A percentile compares a stretch with the other conserved stretches of the same genome.
Conservation (phyloP, 1,140 invertebrate species). For the Drosophila nigromelanica region DNA sequence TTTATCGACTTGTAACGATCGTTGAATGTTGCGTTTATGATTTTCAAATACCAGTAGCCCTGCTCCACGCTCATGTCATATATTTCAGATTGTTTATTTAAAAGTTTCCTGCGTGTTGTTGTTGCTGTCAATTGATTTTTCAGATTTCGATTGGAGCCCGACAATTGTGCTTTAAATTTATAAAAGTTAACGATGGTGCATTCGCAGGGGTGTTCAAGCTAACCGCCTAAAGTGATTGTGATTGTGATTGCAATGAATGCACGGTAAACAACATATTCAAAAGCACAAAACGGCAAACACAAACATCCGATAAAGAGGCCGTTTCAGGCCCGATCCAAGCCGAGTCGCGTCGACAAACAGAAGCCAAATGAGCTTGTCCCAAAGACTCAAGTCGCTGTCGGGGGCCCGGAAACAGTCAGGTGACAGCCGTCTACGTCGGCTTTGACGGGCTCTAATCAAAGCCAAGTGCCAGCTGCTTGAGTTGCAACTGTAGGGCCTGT, state of each 20-base stretch:
- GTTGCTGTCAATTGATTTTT: constrained; percentile 57
- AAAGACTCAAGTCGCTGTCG: neutral
- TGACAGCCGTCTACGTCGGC: constrained; percentile 9
- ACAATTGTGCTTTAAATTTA: constrained; percentile 35
- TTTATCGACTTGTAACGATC: constrained; percentile 79
- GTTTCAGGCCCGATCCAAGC: no score
- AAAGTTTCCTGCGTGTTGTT: no score
- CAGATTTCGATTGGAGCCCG: constrained; percentile 48
- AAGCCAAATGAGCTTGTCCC: constrained; percentile 80
- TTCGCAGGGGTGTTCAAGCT: constrained; percentile 34
- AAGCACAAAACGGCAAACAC: constrained; percentile 68
- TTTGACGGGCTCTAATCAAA: constrained; percentile 64
- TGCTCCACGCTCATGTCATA: constrained; percentile 32
- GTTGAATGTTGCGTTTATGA: constrained; percentile 53
- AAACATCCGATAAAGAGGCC: constrained; percentile 71
- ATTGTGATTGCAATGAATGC: constrained; percentile 66
- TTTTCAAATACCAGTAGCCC: constrained; percentile 75
- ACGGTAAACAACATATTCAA: constrained; percentile 64
- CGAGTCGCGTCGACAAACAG: constrained; percentile 62
- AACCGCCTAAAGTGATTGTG: constrained; percentile 67
- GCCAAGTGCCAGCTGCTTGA: constrained; percentile 58
- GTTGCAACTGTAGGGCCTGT: constrained; percentile 69
- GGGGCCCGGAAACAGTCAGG: constrained; percentile 21
- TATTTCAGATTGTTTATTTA: constrained; percentile 64
- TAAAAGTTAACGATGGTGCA: no score